Percentiles rank a stretch among this genome's conserved stretches.
These are phyloP conservation scores for Mus minutoides DNA, from an alignment of 2,797 vertebrate species.

Conservation along the genomic window DNA sequence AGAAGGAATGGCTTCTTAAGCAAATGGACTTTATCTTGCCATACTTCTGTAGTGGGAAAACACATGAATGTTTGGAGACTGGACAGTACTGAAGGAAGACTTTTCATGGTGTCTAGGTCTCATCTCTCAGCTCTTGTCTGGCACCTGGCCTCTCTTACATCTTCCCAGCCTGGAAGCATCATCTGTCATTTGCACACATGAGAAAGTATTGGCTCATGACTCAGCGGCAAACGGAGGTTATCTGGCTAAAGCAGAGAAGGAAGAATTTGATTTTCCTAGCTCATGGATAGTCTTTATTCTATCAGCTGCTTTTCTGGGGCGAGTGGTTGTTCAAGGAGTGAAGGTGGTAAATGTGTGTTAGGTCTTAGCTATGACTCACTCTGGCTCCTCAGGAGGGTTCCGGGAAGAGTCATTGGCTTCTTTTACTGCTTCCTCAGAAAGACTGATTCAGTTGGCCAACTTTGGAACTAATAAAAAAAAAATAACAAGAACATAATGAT, in stretches of 20 bases:
- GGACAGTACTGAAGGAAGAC: neutral
- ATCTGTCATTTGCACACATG: conserved; percentile 38
- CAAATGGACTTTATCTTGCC: conserved; percentile 73
- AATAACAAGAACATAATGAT: neutral
- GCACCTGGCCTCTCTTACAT: conserved; percentile 16
- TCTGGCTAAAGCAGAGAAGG: conserved; percentile 53
- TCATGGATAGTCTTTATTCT: conserved; percentile 51
- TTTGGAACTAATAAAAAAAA: conserved; percentile 55
- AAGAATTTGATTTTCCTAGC: conserved; percentile 62
- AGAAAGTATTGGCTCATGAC: conserved; percentile 20
- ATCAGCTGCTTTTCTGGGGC: neutral
- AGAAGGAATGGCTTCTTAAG: conserved; percentile 75
- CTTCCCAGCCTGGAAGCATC: neutral
- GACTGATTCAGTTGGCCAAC: neutral
- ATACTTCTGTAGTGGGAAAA: conserved; percentile 51
- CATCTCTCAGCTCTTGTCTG: neutral
- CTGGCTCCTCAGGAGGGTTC: neutral
- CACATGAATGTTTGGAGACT: conserved; percentile 49
- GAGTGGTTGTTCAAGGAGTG: neutral
- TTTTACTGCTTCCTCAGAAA: neutral
- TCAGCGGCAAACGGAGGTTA: conserved; percentile 36
- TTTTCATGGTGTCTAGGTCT: neutral
- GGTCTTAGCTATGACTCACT: neutral
- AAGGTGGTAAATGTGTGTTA: neutral
- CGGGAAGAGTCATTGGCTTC: neutral